phyloP scores from a whole-genome alignment of 1,140 invertebrate genomes.

The Drosophila mojavensis region DNA sequence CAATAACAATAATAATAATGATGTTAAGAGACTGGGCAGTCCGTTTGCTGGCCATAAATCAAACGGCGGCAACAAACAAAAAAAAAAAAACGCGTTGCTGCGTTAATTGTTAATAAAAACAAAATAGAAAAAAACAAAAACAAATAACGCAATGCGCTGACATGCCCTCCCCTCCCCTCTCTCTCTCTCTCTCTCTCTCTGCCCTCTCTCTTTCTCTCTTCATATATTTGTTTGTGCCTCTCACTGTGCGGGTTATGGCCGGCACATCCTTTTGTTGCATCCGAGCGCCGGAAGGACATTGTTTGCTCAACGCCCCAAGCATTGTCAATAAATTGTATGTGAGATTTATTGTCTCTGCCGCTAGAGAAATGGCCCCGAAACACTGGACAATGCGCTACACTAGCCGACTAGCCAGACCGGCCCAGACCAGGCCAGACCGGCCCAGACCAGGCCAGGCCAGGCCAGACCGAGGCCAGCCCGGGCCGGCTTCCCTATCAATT shows the following conservation, averaged over 20 bases:
- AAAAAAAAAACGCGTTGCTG: background rate
- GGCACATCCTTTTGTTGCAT: constrained; percentile 56
- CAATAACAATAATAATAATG: background rate
- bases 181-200: background rate
- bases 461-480: no score
- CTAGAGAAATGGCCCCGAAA: constrained; percentile 53
- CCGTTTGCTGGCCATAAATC: constrained; percentile 7
- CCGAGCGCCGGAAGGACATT: constrained; percentile 70
- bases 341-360: constrained; percentile 71
- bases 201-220: no score
- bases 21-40: background rate
- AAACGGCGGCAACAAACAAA: background rate
- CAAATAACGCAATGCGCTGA: constrained; percentile 36
- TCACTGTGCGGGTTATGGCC: constrained; percentile 5
- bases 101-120: constrained; percentile 71
- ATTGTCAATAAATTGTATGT: constrained; percentile 82
- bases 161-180: background rate
- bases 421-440: no score
- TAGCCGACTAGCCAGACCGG: background rate
- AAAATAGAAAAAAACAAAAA: constrained; percentile 1
- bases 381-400: constrained; percentile 26
- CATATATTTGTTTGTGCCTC: background rate
- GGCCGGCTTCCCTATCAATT: constrained; percentile 5
- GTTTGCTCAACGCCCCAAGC: constrained; percentile 72
- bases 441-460: no score